Evolutionary conservation across 2,797 vertebrate genomes (phyloP), one percentile per base, ranked within the genome.

Genomic region (Darevskia nairensis): DNA sequence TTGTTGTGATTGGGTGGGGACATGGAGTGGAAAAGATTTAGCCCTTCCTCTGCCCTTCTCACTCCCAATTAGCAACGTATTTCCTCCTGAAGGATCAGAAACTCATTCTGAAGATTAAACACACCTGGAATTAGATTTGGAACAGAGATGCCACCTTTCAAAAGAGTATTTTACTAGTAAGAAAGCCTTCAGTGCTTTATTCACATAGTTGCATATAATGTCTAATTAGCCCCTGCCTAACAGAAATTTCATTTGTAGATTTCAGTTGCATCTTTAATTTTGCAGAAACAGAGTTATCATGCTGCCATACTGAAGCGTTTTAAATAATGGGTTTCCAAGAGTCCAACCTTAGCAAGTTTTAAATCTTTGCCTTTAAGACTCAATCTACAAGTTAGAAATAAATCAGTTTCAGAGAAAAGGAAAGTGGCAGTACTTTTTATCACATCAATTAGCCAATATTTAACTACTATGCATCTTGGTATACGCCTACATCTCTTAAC

Each of bases 241-340:
- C 8, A 17, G 11, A 44, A 9, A 80, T 85, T 75, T 35, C 50
- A 78, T 85, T 82, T 85, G 59, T 1, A 82, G 25, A 78, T 66
- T 82, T 39, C 76, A 21, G 44, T 86, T 92, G 74, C 35, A 35
- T 55, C 13, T 41, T 86, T 85, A 23, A 68, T 82, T 92, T 9
- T 89, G 59, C 88, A 90, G 91, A 89, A 91, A 79, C 89, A 71
- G 83, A 93, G 92, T 92, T 91, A 82, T 90, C 74, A 91, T 90
- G 50, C 76, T 94, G 69, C 39, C 55, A 75, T 39, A 46, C 27
- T 80, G 27, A 35, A 35, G 11, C 8, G 39, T 80, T 84, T 69
- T 50, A 82, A 82, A 29, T 88, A 82, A 44, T 25, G 21, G 25
- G 15, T 39, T 69, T 79, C 4, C 25, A 78, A 78, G 68, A 71